Percentiles rank a stretch among this genome's conserved stretches.
Conservation (phyloP, 2,888 invertebrate species). For the Pemphredon lugubris region DNA sequence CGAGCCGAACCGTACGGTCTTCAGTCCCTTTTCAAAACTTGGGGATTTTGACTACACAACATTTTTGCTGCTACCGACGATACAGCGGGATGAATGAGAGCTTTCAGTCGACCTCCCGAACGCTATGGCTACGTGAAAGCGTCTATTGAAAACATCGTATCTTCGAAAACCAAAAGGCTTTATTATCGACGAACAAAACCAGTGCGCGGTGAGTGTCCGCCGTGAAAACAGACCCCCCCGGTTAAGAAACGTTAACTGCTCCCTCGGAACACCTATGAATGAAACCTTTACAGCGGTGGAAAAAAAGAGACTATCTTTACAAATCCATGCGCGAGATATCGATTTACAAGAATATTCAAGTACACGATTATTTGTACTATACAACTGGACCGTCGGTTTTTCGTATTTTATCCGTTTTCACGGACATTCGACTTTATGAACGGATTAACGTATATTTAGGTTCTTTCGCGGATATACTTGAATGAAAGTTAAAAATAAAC, state of each 20-base stretch:
- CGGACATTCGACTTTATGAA: no score
- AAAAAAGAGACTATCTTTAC: neutral
- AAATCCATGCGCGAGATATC: no score
- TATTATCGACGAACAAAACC: neutral
- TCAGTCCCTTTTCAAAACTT: neutral
- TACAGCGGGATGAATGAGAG: neutral
- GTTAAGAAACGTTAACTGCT: neutral
- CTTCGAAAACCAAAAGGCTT: neutral
- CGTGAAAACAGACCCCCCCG: neutral
- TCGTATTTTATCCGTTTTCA: no score
- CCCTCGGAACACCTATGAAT: neutral
- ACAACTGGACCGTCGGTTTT: no score
- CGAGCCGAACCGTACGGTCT: neutral
- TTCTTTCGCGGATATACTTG: no score
- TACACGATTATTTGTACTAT: no score
- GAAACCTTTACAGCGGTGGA: neutral
- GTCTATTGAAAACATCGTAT: neutral
- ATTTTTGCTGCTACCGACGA: neutral
- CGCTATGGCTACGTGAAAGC: neutral
- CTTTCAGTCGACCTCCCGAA: constrained; percentile 1
- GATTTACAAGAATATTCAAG: no score
- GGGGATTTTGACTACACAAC: neutral
- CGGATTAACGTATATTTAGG: no score
- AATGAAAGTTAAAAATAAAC: no score
- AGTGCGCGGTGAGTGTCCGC: neutral